Evolutionary conservation across 2,888 invertebrate genomes (phyloP).

Genomic region (Heliconius hortense): DNA sequence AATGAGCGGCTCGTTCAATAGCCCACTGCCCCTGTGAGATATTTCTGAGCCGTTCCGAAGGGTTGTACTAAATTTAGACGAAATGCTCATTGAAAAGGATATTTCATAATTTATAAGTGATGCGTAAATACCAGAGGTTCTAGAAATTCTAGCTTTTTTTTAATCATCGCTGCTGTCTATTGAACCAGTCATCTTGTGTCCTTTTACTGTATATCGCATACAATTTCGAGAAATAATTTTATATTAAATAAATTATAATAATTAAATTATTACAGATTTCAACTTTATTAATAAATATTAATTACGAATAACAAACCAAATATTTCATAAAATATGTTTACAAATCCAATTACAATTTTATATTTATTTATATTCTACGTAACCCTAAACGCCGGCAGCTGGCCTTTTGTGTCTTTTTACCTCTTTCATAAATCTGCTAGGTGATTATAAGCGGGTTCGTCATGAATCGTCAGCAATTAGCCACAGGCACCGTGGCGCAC

Average conservation of each 20-base stretch:
- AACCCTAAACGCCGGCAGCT: conserved; percentile 51
- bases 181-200: not conserved
- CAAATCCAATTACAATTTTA: not conserved
- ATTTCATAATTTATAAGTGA: conserved; percentile 28
- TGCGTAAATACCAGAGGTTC: conserved; percentile 11
- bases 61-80: conserved; percentile 63
- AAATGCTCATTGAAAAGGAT: conserved; percentile 33
- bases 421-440: conserved; percentile 53
- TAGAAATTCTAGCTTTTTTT: not conserved
- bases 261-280: not conserved
- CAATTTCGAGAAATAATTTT: not conserved
- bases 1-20: conserved; percentile 79
- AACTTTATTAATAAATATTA: not conserved
- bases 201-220: not conserved
- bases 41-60: conserved; percentile 66
- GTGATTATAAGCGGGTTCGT: conserved; percentile 35
- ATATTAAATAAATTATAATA: not conserved
- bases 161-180: not conserved
- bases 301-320: not conserved
- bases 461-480: conserved; percentile 29
- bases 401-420: conserved; percentile 57
- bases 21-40: conserved; percentile 81
- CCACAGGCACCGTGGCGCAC: conserved; percentile 24
- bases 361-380: conserved; percentile 42
- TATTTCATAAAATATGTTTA: not conserved